Conservation (phyloP, 2,113 vertebrate genomes). For the Calidris pugnax region DNA sequence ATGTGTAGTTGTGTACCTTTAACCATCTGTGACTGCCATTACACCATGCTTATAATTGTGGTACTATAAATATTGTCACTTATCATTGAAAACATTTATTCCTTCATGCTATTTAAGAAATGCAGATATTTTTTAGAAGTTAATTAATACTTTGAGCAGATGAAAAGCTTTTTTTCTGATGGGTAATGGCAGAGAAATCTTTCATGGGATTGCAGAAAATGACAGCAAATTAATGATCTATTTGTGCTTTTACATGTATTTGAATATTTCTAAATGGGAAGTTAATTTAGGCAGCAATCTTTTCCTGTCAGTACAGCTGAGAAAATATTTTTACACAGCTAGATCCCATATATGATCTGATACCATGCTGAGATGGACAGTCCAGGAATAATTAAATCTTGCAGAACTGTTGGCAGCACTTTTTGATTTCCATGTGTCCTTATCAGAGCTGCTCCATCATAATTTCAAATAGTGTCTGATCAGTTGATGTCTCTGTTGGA, state of each 20-base stretch:
- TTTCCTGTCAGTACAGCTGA: constrained; percentile 23
- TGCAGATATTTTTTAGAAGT: neutral
- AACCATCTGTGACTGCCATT: neutral
- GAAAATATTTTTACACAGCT: constrained; percentile 35
- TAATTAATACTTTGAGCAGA: neutral
- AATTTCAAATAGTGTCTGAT: neutral
- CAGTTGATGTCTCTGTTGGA: neutral
- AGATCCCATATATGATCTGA: neutral
- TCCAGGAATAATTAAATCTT: neutral
- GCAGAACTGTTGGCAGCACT: neutral
- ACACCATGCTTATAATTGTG: neutral
- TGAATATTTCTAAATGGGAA: neutral
- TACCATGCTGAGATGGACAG: neutral
- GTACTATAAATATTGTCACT: neutral
- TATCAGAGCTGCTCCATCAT: neutral
- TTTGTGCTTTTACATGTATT: neutral
- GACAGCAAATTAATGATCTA: neutral
- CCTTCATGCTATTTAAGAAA: neutral
- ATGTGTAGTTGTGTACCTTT: neutral
- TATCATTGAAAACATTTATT: neutral
- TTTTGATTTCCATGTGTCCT: neutral
- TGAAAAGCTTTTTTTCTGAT: neutral
- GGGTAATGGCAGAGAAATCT: neutral
- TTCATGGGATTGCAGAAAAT: neutral
- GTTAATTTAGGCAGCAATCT: neutral